phyloP scores from a whole-genome alignment of 2,113 vertebrate species.

The Aptenodytes patagonicus region DNA sequence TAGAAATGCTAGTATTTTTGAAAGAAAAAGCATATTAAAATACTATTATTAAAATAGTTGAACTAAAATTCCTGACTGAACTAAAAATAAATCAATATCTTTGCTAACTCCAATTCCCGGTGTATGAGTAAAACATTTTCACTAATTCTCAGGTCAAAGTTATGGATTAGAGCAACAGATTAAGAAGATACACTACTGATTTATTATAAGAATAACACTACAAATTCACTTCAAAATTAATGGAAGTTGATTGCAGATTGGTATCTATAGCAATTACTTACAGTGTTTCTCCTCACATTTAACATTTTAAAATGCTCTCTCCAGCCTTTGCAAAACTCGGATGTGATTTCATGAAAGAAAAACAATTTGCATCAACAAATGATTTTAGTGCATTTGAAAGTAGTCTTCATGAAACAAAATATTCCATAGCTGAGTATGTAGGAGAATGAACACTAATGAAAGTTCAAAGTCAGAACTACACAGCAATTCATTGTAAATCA shows the following conservation, averaged over 20 bases:
- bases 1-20: background rate
- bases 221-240: constrained; percentile 45
- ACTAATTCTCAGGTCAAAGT: background rate
- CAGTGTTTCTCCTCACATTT: constrained; percentile 20
- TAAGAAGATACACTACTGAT: constrained; percentile 3
- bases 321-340: constrained; percentile 24
- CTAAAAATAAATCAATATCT: background rate
- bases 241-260: constrained; percentile 1
- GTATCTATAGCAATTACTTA: constrained; percentile 14
- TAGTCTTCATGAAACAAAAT: constrained; percentile 51
- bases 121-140: background rate
- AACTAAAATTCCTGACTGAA: background rate
- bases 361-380: constrained; percentile 59
- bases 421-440: constrained; percentile 19
- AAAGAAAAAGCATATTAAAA: background rate
- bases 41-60: background rate
- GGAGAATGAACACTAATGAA: constrained; percentile 6
- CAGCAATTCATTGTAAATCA: constrained; percentile 40
- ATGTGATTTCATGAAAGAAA: constrained; percentile 44
- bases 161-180: constrained; percentile 3
- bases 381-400: constrained; percentile 49
- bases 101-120: background rate
- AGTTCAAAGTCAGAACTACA: background rate
- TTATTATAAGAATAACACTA: constrained; percentile 12
- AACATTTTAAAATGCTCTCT: constrained; percentile 49